Conservation (phyloP, 2,113 vertebrate genomes). For the Phaethornis superciliosus region DNA sequence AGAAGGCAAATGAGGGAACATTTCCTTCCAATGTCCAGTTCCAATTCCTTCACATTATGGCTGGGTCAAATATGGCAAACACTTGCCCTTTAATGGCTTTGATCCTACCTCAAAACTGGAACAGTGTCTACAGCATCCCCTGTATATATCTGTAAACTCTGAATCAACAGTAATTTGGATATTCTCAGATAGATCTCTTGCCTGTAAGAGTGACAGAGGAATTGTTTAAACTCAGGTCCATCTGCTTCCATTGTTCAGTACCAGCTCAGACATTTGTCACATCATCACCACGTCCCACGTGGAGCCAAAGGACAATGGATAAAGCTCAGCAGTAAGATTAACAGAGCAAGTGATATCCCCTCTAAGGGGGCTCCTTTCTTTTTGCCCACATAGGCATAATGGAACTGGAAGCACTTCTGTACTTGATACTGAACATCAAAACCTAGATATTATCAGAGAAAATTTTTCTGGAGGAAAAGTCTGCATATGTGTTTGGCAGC, state of each 20-base stretch:
- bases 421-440: neutral
- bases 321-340: neutral
- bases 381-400: neutral
- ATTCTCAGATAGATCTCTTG: neutral
- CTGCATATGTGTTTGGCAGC: neutral
- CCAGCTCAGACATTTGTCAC: constrained; percentile 35
- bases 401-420: neutral
- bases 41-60: neutral
- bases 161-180: neutral
- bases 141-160: neutral
- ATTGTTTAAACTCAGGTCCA: neutral
- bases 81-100: neutral
- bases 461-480: neutral
- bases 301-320: neutral
- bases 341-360: neutral
- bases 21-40: neutral
- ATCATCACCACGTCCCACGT: neutral
- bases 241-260: neutral
- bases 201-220: neutral
- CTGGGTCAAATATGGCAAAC: neutral
- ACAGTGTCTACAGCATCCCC: neutral
- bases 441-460: neutral
- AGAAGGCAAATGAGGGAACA: neutral
- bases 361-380: neutral
- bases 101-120: constrained; percentile 37